Evolutionary conservation across 2,888 invertebrate species (phyloP), one percentile per base, ranked within the genome.

Genomic region (Cinara cedri): DNA sequence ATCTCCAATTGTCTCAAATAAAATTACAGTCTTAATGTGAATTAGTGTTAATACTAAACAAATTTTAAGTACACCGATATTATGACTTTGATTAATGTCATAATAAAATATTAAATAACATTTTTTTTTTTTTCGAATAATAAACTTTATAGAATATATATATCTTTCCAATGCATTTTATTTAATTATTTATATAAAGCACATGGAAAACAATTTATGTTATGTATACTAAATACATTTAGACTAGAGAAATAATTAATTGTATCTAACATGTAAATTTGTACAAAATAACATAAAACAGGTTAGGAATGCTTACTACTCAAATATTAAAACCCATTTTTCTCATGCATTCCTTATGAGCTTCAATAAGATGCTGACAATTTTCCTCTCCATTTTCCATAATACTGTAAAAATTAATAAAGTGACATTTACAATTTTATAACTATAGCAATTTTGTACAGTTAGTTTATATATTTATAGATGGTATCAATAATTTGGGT

Each of bases 341-440:
- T 83, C 96, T 90, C 97, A 99, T 97, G 87, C 98, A 99, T 82
- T 92, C 91, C 87, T 96, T 96, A 86, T 99, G 98, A 14, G 96
- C 97, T 87, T 98, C 97, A 82, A 99, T 98, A 63, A 96, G 87
- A 57, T 91, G 88, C 21, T 90, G 88, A 85, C 98, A 99, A 84
- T 96, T 91, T 84, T 95, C 95, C 87, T 97, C 95, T 0, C 98
- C 97, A 82, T 91, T 91, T 85, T 95, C 93, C 54, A 96, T 91
- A 80, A 97, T 95, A 85, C 96, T 97, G 88, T 81, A 91, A 91
- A 82, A 82, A 42, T 11, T 34, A 24, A 65, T 21, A 21, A 63
- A 11, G 1, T 62, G 42, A 34, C 8, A 49, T n/a, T 34, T 54
- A 44, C 8, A 44, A 65, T 14, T 65, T 24, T 9, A 65, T 46